Evolutionary conservation across 2,888 invertebrate species (phyloP).

Genomic region (Laspeyria flexula): DNA sequence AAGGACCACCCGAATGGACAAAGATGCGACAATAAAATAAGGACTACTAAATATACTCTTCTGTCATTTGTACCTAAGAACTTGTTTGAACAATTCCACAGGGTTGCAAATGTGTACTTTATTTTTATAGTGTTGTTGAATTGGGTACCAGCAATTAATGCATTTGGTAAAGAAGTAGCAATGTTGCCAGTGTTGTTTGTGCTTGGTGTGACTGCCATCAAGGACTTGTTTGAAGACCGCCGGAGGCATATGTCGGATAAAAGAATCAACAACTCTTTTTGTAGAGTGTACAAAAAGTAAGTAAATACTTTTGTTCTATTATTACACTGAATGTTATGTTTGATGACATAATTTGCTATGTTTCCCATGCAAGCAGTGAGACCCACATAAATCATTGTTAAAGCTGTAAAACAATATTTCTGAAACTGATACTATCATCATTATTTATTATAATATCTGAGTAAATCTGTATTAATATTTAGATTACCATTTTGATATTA

Average conservation of each 20-base stretch:
- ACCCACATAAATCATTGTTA: too few species aligned
- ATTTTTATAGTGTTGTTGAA: slow-evolving; percentile 98
- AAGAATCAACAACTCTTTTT: slow-evolving; percentile 96
- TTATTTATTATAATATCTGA: too few species aligned
- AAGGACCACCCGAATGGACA: slow-evolving; percentile 94
- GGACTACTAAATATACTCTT: slow-evolving; percentile 97
- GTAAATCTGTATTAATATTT: too few species aligned
- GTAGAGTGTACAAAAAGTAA: slow-evolving; percentile 96
- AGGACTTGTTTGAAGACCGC: slow-evolving; percentile 97
- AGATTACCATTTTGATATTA: too few species aligned
- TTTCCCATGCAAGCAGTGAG: too few species aligned
- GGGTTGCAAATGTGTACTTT: slow-evolving; percentile 99
- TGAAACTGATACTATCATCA: too few species aligned
- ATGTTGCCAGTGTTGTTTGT: slow-evolving; percentile 98
- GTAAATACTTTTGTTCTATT: slow-evolving; percentile 37
- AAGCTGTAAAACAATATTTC: too few species aligned
- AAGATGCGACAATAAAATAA: slow-evolving; percentile 93
- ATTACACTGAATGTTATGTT: too few species aligned
- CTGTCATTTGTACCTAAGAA: slow-evolving; percentile 98
- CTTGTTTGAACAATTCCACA: slow-evolving; percentile 98
- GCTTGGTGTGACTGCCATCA: slow-evolving; percentile 96
- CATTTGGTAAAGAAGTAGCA: slow-evolving; percentile 97
- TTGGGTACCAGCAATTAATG: slow-evolving; percentile 97
- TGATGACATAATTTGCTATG: too few species aligned
- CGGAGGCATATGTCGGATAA: slow-evolving; percentile 96